Evolutionary conservation across 2,888 invertebrate species (phyloP).

Genomic region (Ptychoptera albimana): DNA sequence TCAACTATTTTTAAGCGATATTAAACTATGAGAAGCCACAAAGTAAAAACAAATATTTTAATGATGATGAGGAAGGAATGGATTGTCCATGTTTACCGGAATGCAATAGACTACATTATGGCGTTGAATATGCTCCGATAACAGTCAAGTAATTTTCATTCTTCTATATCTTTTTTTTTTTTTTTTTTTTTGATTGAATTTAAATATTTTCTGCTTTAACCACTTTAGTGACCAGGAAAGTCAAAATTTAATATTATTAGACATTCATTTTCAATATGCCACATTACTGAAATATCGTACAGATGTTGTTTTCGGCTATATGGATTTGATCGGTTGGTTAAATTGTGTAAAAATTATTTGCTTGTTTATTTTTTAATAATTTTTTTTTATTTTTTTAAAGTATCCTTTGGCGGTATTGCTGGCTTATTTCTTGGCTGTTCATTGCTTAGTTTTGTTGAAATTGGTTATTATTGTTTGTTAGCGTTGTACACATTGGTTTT

Average conservation of each 20-base stretch:
- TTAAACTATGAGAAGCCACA: conserved; percentile 16
- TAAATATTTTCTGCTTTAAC: not conserved
- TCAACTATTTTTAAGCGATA: not conserved
- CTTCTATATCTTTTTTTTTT: not conserved
- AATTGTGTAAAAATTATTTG: not conserved
- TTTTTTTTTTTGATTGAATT: not conserved
- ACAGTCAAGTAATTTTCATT: not conserved
- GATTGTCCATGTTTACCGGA: conserved; percentile 22
- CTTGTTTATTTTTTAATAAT: not conserved
- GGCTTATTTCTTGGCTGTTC: conserved; percentile 24
- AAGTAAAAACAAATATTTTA: conserved; percentile 20
- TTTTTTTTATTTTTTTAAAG: conserved; percentile 11
- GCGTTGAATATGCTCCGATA: conserved; percentile 9
- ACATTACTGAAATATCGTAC: conserved; percentile 20
- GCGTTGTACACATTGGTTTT: no score
- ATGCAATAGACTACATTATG: conserved; percentile 18
- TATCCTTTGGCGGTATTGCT: conserved; percentile 22
- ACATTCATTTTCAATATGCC: conserved; percentile 18
- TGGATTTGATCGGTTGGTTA: conserved; percentile 18
- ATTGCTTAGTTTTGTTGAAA: conserved; percentile 29
- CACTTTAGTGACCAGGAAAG: not conserved
- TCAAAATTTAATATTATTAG: conserved; percentile 14
- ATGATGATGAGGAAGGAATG: conserved; percentile 21
- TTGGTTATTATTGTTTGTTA: conserved; percentile 23
- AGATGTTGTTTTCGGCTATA: conserved; percentile 18